phyloP scores from a whole-genome alignment of 2,113 vertebrate species.

The Hymenochirus boettgeri region DNA sequence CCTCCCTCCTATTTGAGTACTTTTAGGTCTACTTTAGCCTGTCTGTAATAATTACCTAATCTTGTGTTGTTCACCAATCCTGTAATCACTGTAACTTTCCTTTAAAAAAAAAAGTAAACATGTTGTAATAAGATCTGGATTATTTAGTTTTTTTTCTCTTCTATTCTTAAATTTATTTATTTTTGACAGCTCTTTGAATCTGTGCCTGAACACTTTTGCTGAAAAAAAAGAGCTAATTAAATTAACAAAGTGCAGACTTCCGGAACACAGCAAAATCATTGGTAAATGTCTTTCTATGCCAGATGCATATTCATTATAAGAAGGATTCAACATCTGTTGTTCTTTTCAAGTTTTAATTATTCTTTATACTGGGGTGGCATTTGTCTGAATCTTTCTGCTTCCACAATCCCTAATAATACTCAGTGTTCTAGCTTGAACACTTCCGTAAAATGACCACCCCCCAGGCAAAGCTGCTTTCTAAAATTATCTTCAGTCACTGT shows the following conservation, averaged over 20 bases:
- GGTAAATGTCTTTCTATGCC: slow-evolving; percentile 14
- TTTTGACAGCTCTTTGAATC: neutral
- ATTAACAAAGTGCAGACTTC: slow-evolving; percentile 30
- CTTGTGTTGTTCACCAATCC: no score
- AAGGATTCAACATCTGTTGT: slow-evolving; percentile 31
- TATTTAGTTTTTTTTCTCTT: no score
- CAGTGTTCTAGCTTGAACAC: neutral
- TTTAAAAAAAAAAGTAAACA: no score
- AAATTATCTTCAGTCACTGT: no score
- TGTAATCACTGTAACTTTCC: no score
- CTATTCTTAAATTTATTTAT: no score
- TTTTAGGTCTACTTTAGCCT: no score
- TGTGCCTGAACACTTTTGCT: neutral
- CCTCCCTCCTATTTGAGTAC: no score
- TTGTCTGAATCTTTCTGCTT: slow-evolving; percentile 15
- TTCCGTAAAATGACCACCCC: neutral
- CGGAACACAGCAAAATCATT: slow-evolving; percentile 5
- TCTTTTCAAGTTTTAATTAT: slow-evolving; percentile 29
- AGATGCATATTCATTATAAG: slow-evolving; percentile 34
- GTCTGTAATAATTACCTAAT: no score
- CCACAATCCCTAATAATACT: slow-evolving; percentile 16
- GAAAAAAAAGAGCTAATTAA: slow-evolving; percentile 6
- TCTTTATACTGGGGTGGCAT: slow-evolving; percentile 33
- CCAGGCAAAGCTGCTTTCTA: neutral
- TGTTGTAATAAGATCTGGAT: no score